Evolutionary conservation across 1,140 invertebrate species (phyloP), one percentile per base, ranked within the genome.

Genomic region (Microplitis mediator): DNA sequence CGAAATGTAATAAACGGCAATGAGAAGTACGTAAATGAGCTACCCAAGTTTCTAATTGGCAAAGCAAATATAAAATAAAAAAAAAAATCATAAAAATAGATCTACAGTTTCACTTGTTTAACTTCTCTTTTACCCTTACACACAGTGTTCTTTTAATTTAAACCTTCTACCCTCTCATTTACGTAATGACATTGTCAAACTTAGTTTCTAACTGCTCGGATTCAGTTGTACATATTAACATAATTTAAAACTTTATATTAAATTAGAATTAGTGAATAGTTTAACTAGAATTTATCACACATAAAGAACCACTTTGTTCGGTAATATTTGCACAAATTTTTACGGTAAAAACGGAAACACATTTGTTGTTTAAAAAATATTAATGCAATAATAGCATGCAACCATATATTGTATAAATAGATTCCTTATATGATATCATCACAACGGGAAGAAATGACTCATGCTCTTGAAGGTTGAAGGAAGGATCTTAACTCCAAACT

Each of bases 121-220:
- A 14, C 62, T 64, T n/a, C 35, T 39, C 35, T 36, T 56, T 56
- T 16, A 16, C 52, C 23, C 14, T 60, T 23, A 32, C 11, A 35
- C n/a, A n/a, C 4, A n/a, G 61, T 65, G 13, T 13, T 23, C 9
- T 39, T 9, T 39, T 51, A 65, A 50, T 65, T 65, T 51, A n/a
- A 65, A 31, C 45, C 61, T 35, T 63, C 61, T 14, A 36, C 23
- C 62, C 13, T 60, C 62, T 35, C 5, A 23, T 51, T 65, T 51
- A 14, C 39, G 23, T 52, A 52, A 39, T 63, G 34, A 36, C n/a
- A 65, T 35, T 65, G 45, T 35, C n/a, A 51, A 65, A 64, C 34
- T 64, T 64, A 16, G 45, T 65, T 65, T 9, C 63, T 65, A 65
- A 65, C 35, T 65, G 23, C 63, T 52, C 3, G 23, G 63, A 65